Base-by-base conservation (phyloP, 2,888 invertebrate species). In the Cyclophora albipunctata region DNA sequence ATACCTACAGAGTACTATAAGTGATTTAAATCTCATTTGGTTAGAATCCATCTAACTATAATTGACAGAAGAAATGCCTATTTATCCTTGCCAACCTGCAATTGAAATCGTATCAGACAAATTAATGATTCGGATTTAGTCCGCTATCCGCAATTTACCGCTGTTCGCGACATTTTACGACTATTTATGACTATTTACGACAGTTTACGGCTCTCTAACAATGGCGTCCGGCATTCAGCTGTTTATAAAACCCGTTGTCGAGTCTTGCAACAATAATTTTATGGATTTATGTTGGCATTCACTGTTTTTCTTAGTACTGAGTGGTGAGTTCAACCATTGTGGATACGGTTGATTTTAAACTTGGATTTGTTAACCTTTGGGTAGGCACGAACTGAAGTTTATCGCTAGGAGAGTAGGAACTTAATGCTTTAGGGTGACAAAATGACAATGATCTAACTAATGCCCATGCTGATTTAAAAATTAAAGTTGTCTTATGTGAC, bases 291-390 rank as follows among this genome's bases (percentile, higher is more conserved):
- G 78, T 51, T 51, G 60, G 67, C 71, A 72, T 81, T 79, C 61
- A 79, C 63, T 73, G 74, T 71, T 78, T 78, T 79, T 80, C 81
- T 75, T 62, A 67, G 78, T 78, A 78, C 62, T 63, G 53, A 49
- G 68, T 47, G 58, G 51, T 53, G 61, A 34, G 33, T 40, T 6
- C 7, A 3, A 40, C 37, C 7, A 3, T 35, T 35, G 4, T 45
- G 20, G 7, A 34, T 33, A 20, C n/a, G 5, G 20, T 6, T 44
- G 3, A 51, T 58, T 43, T 46, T 55, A 60, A 50, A 61, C 54
- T 54, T 52, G 60, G 51, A 47, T 46, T 44, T 40, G 53, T 48
- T 46, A 52, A 65, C 66, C 68, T 69, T 20, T 20, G 20, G 20
- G 20, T 20, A 20, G 20, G 20, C 20, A 20, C 20, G 20, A 20